Evolutionary conservation across 2,113 vertebrate genomes (phyloP), one percentile per base, ranked within the genome.

Genomic region (Excalfactoria chinensis): DNA sequence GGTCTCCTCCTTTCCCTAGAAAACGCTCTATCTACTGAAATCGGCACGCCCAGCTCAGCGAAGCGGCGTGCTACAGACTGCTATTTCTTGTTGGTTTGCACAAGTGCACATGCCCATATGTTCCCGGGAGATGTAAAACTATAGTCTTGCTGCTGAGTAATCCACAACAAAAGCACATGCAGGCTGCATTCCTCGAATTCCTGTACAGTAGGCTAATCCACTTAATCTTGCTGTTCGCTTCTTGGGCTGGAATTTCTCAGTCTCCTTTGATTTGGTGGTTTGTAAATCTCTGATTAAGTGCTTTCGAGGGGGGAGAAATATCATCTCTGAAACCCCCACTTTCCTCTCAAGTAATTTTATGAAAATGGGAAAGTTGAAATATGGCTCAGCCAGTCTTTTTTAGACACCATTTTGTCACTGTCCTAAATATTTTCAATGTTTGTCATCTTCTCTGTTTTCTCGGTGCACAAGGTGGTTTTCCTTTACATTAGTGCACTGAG

Each of bases 141-240:
- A 51, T 93, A 93, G 90, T 82, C 95, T 93, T 97, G 95, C 94
- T 97, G 96, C 97, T 96, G 96, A 97, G 95, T 95, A 97, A 97
- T 97, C 96, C 97, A 96, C 96, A 97, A 96, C 97, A 97, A 96
- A 97, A 97, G 96, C 97, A 95, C 97, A 97, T 89, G 97, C 55
- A 2, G 82, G 81, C 93, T 83, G 64, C 96, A 95, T 97, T 97
- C 97, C 97, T 95, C 18, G 46, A 96, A 98, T 98, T 97, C 97
- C 95, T 96, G 95, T 98, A 97, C 97, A 98, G 97, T 97, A 96
- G 94, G 88, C 97, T 97, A 98, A 98, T 97, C 97, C 97, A 93
- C 95, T 97, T 98, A 97, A 98, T 98, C 97, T 95, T 11, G 25
- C 93, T 93, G 97, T 96, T 96, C 51, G 72, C 81, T 96, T 96